These are phyloP conservation scores for Lacerta bilineata DNA, from an alignment of 2,797 vertebrate genomes.

Conservation along the genomic window DNA sequence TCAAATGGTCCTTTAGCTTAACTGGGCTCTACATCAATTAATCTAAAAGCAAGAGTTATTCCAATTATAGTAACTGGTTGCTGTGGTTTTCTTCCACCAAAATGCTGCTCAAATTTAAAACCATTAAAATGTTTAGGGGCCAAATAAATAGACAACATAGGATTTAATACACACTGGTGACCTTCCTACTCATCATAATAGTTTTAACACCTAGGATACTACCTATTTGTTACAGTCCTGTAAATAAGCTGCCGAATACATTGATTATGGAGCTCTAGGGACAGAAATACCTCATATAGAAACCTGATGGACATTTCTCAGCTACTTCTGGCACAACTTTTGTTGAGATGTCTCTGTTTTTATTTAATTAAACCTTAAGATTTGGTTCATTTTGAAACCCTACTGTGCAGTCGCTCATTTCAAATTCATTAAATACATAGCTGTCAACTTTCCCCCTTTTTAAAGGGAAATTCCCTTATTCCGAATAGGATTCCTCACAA, in stretches of 20 bases:
- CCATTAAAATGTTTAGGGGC: conserved; percentile 28
- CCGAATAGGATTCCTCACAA: no score
- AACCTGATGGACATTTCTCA: conserved; percentile 25
- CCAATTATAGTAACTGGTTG: neutral
- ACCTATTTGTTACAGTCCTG: conserved; percentile 46
- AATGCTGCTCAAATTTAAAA: conserved; percentile 23
- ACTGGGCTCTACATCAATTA: neutral
- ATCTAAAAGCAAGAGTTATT: neutral
- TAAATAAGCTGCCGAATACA: conserved; percentile 47
- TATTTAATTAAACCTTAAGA: conserved; percentile 67
- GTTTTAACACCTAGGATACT: conserved; percentile 30
- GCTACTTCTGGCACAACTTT: conserved; percentile 42
- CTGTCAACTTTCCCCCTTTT: no score
- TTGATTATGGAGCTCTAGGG: conserved; percentile 42
- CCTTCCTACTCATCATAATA: neutral
- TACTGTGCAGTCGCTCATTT: conserved; percentile 49
- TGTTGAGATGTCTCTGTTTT: conserved; percentile 45
- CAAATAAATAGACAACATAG: conserved; percentile 36
- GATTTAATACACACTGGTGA: conserved; percentile 32
- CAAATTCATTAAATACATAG: conserved; percentile 22
- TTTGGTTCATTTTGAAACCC: conserved; percentile 50
- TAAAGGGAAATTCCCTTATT: no score
- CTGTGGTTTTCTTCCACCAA: conserved; percentile 7
- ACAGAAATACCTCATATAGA: conserved; percentile 30
- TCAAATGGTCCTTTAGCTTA: neutral